Conservation (phyloP, 2,888 invertebrate species). For the Scaptomyza parva region DNA sequence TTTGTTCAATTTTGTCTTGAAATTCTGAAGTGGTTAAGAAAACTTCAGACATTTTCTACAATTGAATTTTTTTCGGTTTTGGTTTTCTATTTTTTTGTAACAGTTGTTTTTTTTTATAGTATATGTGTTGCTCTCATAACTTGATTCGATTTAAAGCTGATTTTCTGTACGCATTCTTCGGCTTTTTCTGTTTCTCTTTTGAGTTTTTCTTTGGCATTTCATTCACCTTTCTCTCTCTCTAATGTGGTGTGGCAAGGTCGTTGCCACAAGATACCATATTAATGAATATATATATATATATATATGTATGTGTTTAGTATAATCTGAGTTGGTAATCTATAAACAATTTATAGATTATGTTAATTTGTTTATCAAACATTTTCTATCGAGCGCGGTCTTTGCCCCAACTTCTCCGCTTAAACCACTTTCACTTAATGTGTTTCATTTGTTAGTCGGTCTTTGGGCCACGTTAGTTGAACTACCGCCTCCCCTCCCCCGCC, state of each 20-base stretch:
- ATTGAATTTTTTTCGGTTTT: slow-evolving; percentile 27
- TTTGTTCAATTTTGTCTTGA: slow-evolving; percentile 9
- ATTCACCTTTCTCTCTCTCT: slow-evolving; percentile 27
- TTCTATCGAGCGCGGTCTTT: slow-evolving; percentile 34
- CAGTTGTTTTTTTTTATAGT: slow-evolving; percentile 18
- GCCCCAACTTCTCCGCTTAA: not conserved
- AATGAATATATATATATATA: slow-evolving; percentile 25
- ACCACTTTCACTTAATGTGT: slow-evolving; percentile 44
- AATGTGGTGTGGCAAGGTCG: slow-evolving; percentile 42
- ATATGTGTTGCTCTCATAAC: slow-evolving; percentile 23
- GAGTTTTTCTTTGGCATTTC: slow-evolving; percentile 30
- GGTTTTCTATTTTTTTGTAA: slow-evolving; percentile 21
- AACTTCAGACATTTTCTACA: slow-evolving; percentile 18
- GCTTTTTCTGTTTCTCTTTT: slow-evolving; percentile 7
- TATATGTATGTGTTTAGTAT: not conserved
- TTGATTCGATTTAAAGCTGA: slow-evolving; percentile 4
- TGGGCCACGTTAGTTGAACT: slow-evolving; percentile 6
- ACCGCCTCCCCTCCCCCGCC: no score
- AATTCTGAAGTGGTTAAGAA: slow-evolving; percentile 22
- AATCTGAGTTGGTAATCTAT: slow-evolving; percentile 28
- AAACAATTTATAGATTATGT: slow-evolving; percentile 43
- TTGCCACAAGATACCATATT: slow-evolving; percentile 38
- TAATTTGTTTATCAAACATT: slow-evolving; percentile 40
- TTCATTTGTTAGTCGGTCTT: slow-evolving; percentile 7
- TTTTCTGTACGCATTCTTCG: slow-evolving; percentile 12